Evolutionary conservation across 2,888 invertebrate genomes (phyloP), one percentile per base, ranked within the genome.

Genomic region (Camponotus fellah): DNA sequence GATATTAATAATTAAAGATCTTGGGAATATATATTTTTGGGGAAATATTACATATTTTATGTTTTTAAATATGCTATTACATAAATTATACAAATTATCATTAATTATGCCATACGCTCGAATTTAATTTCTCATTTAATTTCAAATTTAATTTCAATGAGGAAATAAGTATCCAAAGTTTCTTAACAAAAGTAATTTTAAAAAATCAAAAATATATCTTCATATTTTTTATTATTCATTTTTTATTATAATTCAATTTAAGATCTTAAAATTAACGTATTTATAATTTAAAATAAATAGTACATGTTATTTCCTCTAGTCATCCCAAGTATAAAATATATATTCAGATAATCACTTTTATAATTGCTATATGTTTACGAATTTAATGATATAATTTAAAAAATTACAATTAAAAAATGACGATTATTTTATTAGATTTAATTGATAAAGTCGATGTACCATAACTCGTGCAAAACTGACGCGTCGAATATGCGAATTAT

Each of bases 401-500:
- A 26, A 26, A 26, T 46, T 26, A 46, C 6, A 21, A 26, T 26
- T 26, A 26, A 26, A n/a, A 53, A 26, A 3, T 53, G 26, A 2
- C 5, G 26, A 56, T 58, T 82, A 58, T 66, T 76, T 82, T 58
- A 53, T 2, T 10, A 14, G 46, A 60, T 69, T 60, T 46, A 60
- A 49, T 46, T 49, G 26, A 26, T 17, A 34, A 40, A 66, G 40
- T 66, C 40, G 43, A 56, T 32, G n/a, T 37, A 34, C 6, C n/a
- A 14, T 37, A 17, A 71, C 2, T 8, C n/a, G n/a, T 26, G 69
- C 17, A 32, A 3, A 79, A 40, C 49, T 26, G 34, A 17, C 72
- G 75, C 68, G 60, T 85, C 76, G 65, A 69, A 89, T 75, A 82
- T 71, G 56, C 83, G 53, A 82, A 85, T 77, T 84, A 82, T 83